Base-by-base conservation (phyloP, 2,113 vertebrate genomes). In the Oncorhynchus keta region DNA sequence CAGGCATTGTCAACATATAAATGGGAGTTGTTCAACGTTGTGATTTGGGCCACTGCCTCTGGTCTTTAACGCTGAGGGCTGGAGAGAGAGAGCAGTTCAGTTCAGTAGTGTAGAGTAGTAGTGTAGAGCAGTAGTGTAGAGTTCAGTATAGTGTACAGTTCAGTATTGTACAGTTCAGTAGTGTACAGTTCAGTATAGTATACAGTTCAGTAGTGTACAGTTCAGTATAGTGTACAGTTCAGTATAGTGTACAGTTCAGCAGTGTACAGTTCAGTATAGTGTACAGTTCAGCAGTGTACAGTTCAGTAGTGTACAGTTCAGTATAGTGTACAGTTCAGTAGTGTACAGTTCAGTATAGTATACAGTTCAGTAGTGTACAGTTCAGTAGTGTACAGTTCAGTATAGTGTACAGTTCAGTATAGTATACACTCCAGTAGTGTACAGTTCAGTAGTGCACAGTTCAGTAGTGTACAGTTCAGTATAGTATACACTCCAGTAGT, bases 11-110 rank as follows among this genome's bases (percentile, higher is more conserved):
- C 18, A 18, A 74, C 35, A 51, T 8, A 61, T 82, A 85, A 79
- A 89, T 77, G 68, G 79, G 74, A 81, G 72, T 68, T 67, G 77
- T 55, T 22, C 84, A 75, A 75, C 3, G 66, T 72, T 71, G 64
- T 68, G 70, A 20, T 24, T 35, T 70, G 62, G 83, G 83, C 85
- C 35, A 84, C 75, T 72, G 74, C 68, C 66, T 57, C 79, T 79
- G 61, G 57, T 35, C 35, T 35, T 35, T 7, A 35, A 35, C 4
- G 6, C 6, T 7, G 35, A 35, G 59, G 18, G 18, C 6, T 57
- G 55, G 18, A 20, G 55, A 20, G 55, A 57, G 55, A 4, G 16
- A 57, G 18, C 18, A 18, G 14, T 57, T 57, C 14, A 20, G 55
- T 16, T 57, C 14, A 20, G 55, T 16, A 57, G 18, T 57, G 51